Base-by-base conservation (phyloP, 2,888 invertebrate genomes). In the Dasypolia templi region DNA sequence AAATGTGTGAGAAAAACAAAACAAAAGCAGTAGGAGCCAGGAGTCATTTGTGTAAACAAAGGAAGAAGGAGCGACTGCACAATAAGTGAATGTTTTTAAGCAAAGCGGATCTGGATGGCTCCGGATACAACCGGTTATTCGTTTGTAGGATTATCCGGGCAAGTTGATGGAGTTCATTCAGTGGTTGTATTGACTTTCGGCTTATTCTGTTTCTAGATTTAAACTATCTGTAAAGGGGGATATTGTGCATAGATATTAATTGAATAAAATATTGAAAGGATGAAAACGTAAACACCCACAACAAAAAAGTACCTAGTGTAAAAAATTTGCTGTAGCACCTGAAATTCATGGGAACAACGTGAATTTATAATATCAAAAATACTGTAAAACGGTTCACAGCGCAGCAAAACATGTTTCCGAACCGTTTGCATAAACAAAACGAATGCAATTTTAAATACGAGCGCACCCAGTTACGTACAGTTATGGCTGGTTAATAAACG, bases 391-490 rank as follows among this genome's bases (percentile, higher is more conserved):
- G 35, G 35, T 17, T 35, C 63, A 46, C 77, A 62, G 32, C 3
- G 11, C n/a, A 14, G 14, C 67, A 76, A 22, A 59, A 63, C 70
- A 70, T 70, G 11, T 83, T 79, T 26, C 62, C 39, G 17, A 61
- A 61, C 44, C 11, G 51, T 61, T 80, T 59, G 26, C 81, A 73
- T 80, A 84, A 84, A 84, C 67, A 73, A 86, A 77, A 77, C 75
- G 73, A 75, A 83, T 80, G 59, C 64, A 81, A 66, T 86, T 80
- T 76, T 32, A 76, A 72, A 76, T 79, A 71, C 76, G 51, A 74
- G 39, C 55, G 65, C 72, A 81, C 77, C 80, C 72, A 61, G 84
- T 86, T 86, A 86, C 76, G 82, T 51, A 63, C 51, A 65, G 84
- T 76, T 81, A 83, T 75, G 63, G 75, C 66, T 59, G 51, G 78